phyloP scores from a whole-genome alignment of 2,888 invertebrate species.

The Himalopsyche kuldschensis region DNA sequence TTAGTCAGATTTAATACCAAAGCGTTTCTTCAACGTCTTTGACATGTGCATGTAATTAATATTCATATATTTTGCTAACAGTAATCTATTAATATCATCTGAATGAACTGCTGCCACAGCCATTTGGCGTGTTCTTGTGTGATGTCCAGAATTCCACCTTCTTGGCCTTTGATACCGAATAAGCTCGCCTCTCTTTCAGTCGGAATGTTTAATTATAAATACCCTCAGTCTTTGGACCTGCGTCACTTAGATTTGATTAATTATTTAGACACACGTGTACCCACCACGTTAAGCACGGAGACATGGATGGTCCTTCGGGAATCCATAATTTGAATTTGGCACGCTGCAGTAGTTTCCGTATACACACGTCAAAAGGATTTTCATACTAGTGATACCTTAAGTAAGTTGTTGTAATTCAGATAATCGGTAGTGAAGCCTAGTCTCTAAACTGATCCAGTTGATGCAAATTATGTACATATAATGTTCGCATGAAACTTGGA shows the following conservation, averaged over 20 bases:
- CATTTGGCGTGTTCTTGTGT: neutral
- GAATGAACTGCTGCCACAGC: neutral
- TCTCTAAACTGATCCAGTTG: too few species aligned
- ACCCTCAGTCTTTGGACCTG: neutral
- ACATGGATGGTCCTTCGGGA: neutral
- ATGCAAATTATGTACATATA: too few species aligned
- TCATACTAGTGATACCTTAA: too few species aligned
- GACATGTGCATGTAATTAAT: too few species aligned
- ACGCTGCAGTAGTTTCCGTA: neutral
- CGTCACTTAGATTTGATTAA: neutral
- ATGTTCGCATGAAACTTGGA: too few species aligned
- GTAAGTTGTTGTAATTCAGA: too few species aligned
- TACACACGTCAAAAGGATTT: neutral
- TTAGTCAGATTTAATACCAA: too few species aligned
- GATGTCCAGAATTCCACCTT: neutral
- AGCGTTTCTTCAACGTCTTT: too few species aligned
- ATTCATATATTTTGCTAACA: neutral
- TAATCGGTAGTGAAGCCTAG: too few species aligned
- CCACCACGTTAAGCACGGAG: neutral
- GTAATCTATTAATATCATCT: neutral
- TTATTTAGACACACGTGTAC: neutral
- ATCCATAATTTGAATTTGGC: neutral
- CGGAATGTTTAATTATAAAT: neutral
- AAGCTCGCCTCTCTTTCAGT: neutral
- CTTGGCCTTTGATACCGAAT: neutral